A percentile compares a stretch with the other conserved stretches of the same genome.
Evolutionary conservation across 2,888 invertebrate genomes (phyloP).

Genomic region (Phasia obesa): DNA sequence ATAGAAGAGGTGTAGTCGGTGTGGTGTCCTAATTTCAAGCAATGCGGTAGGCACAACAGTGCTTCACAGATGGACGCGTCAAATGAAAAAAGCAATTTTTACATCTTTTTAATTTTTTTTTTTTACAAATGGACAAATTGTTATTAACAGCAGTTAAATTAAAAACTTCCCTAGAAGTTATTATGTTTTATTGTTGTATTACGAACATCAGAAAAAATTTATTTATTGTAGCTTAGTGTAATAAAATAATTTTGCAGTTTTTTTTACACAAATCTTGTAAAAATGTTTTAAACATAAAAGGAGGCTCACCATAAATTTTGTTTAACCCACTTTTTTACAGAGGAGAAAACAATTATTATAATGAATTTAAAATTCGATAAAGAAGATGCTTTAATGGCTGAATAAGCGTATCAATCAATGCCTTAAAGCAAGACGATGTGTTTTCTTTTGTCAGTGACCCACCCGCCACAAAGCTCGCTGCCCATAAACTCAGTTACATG

Average conservation of each 20-base stretch:
- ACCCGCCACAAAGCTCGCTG: neutral
- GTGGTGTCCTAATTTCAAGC: no score
- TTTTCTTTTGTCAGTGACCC: constrained; percentile 22
- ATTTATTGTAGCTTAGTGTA: neutral
- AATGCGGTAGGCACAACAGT: no score
- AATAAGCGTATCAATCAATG: neutral
- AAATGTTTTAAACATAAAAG: constrained; percentile 2
- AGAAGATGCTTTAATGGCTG: neutral
- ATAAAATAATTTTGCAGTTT: neutral
- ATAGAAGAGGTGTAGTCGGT: no score
- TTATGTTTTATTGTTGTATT: no score
- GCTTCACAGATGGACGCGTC: no score
- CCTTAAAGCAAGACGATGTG: neutral
- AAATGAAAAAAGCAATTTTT: no score
- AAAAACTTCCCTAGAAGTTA: no score
- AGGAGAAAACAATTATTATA: neutral
- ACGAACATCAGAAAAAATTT: no score
- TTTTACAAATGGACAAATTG: no score
- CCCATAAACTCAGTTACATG: neutral
- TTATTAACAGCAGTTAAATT: no score
- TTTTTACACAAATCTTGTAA: neutral
- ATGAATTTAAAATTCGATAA: constrained; percentile 17
- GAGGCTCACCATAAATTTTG: neutral
- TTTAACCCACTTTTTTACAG: constrained; percentile 26
- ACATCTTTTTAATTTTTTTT: no score